These are phyloP conservation scores for Drosophila picticornis DNA, from an alignment of 2,888 invertebrate species.

Conservation along the genomic window DNA sequence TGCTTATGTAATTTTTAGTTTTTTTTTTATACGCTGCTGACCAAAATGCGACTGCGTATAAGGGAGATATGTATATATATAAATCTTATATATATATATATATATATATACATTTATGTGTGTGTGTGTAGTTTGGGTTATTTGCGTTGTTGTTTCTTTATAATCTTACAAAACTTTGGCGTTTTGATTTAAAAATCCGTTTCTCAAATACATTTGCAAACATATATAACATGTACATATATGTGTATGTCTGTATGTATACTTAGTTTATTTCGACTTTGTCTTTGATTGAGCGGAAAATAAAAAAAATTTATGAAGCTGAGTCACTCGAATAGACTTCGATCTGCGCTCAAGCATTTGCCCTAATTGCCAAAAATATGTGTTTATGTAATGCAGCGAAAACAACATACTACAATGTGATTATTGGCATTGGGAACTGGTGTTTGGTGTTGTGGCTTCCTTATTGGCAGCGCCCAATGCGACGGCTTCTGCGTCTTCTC, in stretches of 20 bases:
- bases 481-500: conserved; percentile 32
- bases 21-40: conserved; percentile 36
- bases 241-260: fast-evolving
- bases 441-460: conserved; percentile 24
- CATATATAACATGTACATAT: neutral
- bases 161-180: conserved; percentile 71
- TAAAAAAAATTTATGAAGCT: conserved; percentile 19
- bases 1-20: conserved; percentile 46
- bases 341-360: conserved; percentile 19
- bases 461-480: conserved; percentile 28
- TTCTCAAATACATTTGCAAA: conserved; percentile 5
- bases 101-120: neutral
- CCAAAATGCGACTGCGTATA: conserved; percentile 42
- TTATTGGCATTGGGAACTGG: conserved; percentile 24
- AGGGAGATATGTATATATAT: conserved; percentile 26
- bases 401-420: conserved; percentile 16
- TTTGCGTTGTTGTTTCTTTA: conserved; percentile 41
- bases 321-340: conserved; percentile 7
- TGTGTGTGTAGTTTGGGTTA: conserved; percentile 28
- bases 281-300: conserved; percentile 8
- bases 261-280: conserved; percentile 3
- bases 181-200: conserved; percentile 56
- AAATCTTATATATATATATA: neutral
- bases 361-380: conserved; percentile 35
- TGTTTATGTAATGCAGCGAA: conserved; percentile 24